phyloP scores from a whole-genome alignment of 1,140 invertebrate genomes.

The Tetraneura akinire region DNA sequence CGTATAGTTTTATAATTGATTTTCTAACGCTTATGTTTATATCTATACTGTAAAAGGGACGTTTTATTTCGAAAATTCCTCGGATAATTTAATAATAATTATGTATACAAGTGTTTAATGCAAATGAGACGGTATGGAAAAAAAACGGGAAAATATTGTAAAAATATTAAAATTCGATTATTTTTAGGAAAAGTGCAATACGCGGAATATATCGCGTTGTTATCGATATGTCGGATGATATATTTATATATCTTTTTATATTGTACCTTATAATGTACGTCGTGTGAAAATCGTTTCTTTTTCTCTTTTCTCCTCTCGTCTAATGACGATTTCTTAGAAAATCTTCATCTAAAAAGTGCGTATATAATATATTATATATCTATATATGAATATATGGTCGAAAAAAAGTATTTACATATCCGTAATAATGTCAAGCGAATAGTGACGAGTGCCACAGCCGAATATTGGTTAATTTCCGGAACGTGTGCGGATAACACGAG shows the following conservation, averaged over 20 bases:
- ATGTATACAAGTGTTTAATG: conserved; percentile 22
- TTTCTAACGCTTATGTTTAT: too few species aligned
- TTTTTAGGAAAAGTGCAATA: background rate
- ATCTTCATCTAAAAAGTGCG: background rate
- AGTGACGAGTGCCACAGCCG: background rate
- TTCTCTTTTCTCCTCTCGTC: background rate
- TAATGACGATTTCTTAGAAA: background rate
- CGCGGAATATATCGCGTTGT: too few species aligned
- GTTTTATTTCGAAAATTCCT: background rate
- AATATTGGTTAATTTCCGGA: conserved; percentile 11
- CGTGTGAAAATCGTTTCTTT: background rate
- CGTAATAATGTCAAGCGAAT: background rate
- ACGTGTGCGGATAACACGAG: background rate
- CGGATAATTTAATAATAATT: background rate
- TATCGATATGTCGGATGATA: too few species aligned
- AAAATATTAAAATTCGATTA: conserved; percentile 36
- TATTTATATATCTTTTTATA: too few species aligned
- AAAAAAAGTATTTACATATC: background rate
- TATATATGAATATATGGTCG: too few species aligned
- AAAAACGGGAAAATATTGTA: background rate
- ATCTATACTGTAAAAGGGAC: too few species aligned
- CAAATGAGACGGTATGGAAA: conserved; percentile 9
- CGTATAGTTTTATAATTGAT: too few species aligned
- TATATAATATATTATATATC: background rate
- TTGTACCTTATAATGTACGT: background rate